Base-by-base conservation (phyloP, 2,113 vertebrate species). In the Poeciliopsis prolifica region DNA sequence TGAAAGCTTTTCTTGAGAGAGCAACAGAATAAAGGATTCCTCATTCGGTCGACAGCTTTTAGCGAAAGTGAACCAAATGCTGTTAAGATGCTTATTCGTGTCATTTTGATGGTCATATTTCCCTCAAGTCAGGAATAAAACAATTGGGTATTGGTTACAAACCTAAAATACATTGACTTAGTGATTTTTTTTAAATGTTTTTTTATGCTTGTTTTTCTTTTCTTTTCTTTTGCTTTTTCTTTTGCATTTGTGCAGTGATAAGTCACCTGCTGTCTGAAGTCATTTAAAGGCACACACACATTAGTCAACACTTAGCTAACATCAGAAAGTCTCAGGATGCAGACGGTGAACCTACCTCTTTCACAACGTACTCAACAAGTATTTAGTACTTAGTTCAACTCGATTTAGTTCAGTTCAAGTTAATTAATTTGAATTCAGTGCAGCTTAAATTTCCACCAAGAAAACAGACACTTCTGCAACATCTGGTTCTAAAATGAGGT, bases 41-140 rank as follows among this genome's bases (percentile, higher is more conserved):
- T 67, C 37, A 58, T 87, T 86, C 64, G 80, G 83, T 77, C 86
- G 28, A 64, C 61, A 62, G 58, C 62, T 71, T 67, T 65, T 68
- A 82, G 68, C 70, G 74, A 73, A 79, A 71, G 35, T 31, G 14
- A 60, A 78, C 77, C 1, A 63, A 72, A 75, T 68, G 70, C 64
- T 72, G 33, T 66, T 79, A 69, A 82, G 83, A 83, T 84, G 30
- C 88, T 80, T 60, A 86, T 83, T 81, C 60, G 83, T 86, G 81
- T 89, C 79, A 87, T 83, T 79, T 65, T 82, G 84, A 93, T 91
- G 88, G 89, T 93, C 92, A 93, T 92, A 92, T 93, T 93, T 89
- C 75, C 91, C 82, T 91, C 83, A 71, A 77, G 88, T 92, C 89
- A 86, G 75, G 80, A 84, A 85, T 70, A 51, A 42, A 66, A 15